Conservation (phyloP, 2,797 vertebrate species). For the Oreochromis mossambicus region DNA sequence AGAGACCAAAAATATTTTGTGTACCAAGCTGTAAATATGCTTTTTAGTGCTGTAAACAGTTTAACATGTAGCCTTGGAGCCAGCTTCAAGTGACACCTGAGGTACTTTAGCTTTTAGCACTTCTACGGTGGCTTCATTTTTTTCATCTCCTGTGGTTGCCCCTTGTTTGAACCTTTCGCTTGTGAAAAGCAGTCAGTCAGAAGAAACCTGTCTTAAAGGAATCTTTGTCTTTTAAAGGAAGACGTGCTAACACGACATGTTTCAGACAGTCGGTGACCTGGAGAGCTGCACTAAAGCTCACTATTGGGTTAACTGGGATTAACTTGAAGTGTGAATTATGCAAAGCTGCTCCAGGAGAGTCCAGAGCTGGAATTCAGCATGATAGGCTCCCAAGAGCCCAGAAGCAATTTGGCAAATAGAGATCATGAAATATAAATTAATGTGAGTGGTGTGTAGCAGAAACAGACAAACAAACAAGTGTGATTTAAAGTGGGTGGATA, state of each 20-base stretch:
- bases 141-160: not conserved
- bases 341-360: not conserved
- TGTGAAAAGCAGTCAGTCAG: not conserved
- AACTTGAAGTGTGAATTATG: not conserved
- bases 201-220: not conserved
- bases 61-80: not conserved
- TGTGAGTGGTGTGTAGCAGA: not conserved
- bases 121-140: not conserved
- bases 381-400: not conserved
- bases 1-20: not conserved
- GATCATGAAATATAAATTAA: not conserved
- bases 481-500: not conserved
- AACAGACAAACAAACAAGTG: not conserved
- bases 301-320: not conserved
- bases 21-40: not conserved
- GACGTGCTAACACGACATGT: accelerated
- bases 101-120: not conserved
- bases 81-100: not conserved
- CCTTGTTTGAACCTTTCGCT: not conserved
- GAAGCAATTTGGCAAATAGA: not conserved
- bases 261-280: not conserved
- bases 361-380: not conserved
- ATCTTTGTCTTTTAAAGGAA: not conserved
- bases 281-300: not conserved
- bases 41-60: not conserved